These are phyloP conservation scores for Sylvicola cinctus DNA, from an alignment of 2,888 invertebrate species.

Conservation along the genomic window DNA sequence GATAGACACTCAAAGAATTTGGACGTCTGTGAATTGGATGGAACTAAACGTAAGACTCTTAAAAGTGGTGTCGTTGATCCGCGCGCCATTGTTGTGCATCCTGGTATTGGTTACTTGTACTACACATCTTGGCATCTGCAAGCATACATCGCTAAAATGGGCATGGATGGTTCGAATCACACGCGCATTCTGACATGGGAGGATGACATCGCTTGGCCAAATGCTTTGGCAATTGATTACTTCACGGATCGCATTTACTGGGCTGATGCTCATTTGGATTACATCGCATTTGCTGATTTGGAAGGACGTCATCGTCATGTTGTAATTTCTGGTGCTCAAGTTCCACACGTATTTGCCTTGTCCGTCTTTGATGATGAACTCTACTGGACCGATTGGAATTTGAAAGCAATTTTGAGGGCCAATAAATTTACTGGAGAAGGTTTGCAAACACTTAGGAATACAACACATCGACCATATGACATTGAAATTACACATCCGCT, in stretches of 20 bases:
- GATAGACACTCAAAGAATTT: conserved; percentile 88
- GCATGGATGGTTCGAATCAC: conserved; percentile 90
- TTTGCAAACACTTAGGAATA: conserved; percentile 56
- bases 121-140: conserved; percentile 92
- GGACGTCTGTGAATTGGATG: conserved; percentile 87
- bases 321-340: conserved; percentile 54
- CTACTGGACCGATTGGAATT: conserved; percentile 98
- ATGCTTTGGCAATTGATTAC: conserved; percentile 90
- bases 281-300: conserved; percentile 85
- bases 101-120: conserved; percentile 81
- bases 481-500: conserved; percentile 82
- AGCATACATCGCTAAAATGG: conserved; percentile 91
- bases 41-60: conserved; percentile 74
- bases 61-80: conserved; percentile 82
- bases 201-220: conserved; percentile 95
- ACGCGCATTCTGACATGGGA: conserved; percentile 78
- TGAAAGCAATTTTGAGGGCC: conserved; percentile 76
- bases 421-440: conserved; percentile 77
- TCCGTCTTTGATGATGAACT: conserved; percentile 82
- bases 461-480: conserved; percentile 89
- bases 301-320: conserved; percentile 76
- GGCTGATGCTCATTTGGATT: conserved; percentile 97
- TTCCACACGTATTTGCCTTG: conserved; percentile 92
- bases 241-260: conserved; percentile 89
- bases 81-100: conserved; percentile 84